phyloP scores from a whole-genome alignment of 64 coral and sea anemone species.

The Montipora sp. region DNA sequence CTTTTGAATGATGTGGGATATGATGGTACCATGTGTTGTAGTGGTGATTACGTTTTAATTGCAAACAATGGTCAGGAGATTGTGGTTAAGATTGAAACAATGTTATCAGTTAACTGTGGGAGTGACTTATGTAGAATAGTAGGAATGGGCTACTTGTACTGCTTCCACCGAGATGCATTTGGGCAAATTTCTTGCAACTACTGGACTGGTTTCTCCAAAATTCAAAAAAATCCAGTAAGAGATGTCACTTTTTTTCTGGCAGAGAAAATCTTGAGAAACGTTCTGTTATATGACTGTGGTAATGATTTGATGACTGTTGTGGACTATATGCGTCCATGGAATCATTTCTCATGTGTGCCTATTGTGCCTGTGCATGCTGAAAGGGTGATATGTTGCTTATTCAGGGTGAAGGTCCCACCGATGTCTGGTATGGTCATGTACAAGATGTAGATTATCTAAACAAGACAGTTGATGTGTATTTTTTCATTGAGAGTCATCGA shows the following conservation, averaged over 20 bases:
- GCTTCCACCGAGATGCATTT: background rate
- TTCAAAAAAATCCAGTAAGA: background rate
- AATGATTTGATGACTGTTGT: slow-evolving; percentile 42
- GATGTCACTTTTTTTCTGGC: slow-evolving; percentile 8
- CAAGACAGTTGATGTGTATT: slow-evolving; percentile 51
- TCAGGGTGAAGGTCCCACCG: slow-evolving; percentile 39
- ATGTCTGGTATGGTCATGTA: slow-evolving; percentile 65
- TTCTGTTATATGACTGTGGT: slow-evolving; percentile 18
- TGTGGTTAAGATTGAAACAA: slow-evolving; percentile 17
- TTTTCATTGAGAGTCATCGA: slow-evolving; percentile 42
- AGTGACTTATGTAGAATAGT: slow-evolving; percentile 7
- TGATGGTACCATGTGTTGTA: slow-evolving; percentile 25
- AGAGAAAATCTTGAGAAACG: slow-evolving; percentile 36
- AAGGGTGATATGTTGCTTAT: slow-evolving; percentile 68
- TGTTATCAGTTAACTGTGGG: slow-evolving; percentile 12
- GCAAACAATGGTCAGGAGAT: slow-evolving; percentile 28
- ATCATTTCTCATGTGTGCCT: slow-evolving; percentile 11
- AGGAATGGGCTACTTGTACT: background rate
- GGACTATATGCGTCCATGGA: slow-evolving; percentile 20
- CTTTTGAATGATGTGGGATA: slow-evolving; percentile 1
- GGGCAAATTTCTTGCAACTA: slow-evolving; percentile 8
- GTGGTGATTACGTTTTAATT: slow-evolving; percentile 24
- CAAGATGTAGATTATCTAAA: slow-evolving; percentile 13
- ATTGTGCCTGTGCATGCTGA: slow-evolving; percentile 53
- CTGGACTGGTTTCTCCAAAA: slow-evolving; percentile 37